phyloP scores from a whole-genome alignment of 2,113 vertebrate species.

The Heterotilapia buettikoferi region DNA sequence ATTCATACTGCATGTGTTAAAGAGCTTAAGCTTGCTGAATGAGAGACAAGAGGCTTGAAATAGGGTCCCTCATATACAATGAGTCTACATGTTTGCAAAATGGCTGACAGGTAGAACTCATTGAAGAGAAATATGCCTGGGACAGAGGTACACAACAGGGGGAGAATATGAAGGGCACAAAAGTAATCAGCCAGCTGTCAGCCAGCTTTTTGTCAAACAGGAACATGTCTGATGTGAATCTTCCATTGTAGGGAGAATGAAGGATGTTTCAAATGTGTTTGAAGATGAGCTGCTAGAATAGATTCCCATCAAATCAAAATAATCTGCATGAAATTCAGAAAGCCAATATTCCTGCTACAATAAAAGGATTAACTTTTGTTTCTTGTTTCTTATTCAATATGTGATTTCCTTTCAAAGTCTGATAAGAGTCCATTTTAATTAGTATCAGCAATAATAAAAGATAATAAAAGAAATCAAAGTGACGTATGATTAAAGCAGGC shows the following conservation, averaged over 20 bases:
- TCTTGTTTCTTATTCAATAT: constrained; percentile 42
- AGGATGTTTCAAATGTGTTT: not conserved
- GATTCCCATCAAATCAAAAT: constrained; percentile 43
- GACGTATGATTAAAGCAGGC: constrained; percentile 26
- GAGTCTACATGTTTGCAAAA: constrained; percentile 4
- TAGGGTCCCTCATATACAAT: not conserved
- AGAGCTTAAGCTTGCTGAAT: constrained; percentile 29
- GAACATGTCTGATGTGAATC: not conserved
- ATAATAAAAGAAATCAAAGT: constrained; percentile 19
- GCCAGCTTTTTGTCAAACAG: constrained; percentile 6
- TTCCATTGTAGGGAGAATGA: not conserved
- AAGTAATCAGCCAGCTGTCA: constrained; percentile 30
- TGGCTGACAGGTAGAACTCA: constrained; percentile 14
- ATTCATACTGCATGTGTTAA: constrained; percentile 58
- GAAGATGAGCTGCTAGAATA: not conserved
- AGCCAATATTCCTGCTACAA: constrained; percentile 38
- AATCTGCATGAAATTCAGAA: constrained; percentile 33
- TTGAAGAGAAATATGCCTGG: constrained; percentile 1
- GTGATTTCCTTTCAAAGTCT: constrained; percentile 30
- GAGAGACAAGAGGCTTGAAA: constrained; percentile 33
- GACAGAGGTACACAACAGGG: not conserved
- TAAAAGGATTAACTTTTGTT: constrained; percentile 65
- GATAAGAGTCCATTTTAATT: constrained; percentile 48
- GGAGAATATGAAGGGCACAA: constrained; percentile 1
- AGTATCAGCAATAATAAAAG: constrained; percentile 24